Evolutionary conservation across 2,888 invertebrate genomes (phyloP).

Genomic region (Mesoligia furuncula): DNA sequence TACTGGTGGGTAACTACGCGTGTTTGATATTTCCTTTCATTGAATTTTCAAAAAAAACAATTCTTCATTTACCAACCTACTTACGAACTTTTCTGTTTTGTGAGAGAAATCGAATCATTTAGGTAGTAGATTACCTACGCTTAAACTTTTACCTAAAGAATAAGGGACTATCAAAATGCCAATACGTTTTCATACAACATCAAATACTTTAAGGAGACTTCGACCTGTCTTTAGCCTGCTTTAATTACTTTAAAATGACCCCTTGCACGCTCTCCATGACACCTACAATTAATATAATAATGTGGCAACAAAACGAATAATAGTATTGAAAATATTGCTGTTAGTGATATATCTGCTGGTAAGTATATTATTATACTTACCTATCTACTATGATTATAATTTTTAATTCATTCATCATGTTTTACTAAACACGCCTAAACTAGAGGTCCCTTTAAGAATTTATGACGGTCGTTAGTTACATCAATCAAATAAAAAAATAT

Average conservation of each 20-base stretch:
- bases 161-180: not conserved
- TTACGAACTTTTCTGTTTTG: conserved; percentile 20
- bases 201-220: not conserved
- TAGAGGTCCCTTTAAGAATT: not conserved
- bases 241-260: not conserved
- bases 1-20: conserved; percentile 19
- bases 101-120: conserved; percentile 6
- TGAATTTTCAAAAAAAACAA: conserved; percentile 22
- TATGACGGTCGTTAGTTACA: not conserved
- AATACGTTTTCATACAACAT: not conserved
- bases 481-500: conserved; percentile 1
- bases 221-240: not conserved
- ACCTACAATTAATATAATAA: not conserved
- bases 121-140: not conserved
- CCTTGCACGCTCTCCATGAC: not conserved
- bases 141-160: not conserved
- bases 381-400: not conserved
- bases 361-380: not conserved
- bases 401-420: not conserved
- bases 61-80: not conserved
- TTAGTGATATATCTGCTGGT: not conserved
- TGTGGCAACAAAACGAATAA: not conserved
- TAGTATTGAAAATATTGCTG: not conserved
- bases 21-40: conserved; percentile 27
- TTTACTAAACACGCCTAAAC: not conserved